Evolutionary conservation across 2,888 invertebrate species (phyloP).

Genomic region (Schizotus pectinicornis): DNA sequence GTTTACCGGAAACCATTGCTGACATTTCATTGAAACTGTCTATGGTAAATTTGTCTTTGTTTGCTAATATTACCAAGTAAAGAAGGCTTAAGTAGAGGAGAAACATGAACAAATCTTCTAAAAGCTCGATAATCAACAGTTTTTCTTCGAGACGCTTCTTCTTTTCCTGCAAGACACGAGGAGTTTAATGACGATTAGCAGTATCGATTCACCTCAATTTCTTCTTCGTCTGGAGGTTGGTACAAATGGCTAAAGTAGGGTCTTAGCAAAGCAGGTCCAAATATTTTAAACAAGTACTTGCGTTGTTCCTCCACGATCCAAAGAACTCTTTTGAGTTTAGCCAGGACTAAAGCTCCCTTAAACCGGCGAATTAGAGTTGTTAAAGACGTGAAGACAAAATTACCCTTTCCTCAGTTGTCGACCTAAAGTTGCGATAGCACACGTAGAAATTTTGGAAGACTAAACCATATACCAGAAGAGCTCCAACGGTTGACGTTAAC

Average conservation of each 20-base stretch:
- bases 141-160: neutral
- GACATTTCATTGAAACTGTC: slow-evolving; percentile 36
- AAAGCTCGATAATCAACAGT: slow-evolving; percentile 1
- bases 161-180: slow-evolving; percentile 3
- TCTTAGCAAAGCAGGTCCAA: slow-evolving; percentile 36
- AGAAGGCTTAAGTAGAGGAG: slow-evolving; percentile 41
- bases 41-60: slow-evolving; percentile 36
- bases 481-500: slow-evolving; percentile 34
- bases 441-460: slow-evolving; percentile 38
- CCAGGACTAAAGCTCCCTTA: neutral
- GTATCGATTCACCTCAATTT: neutral
- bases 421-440: neutral
- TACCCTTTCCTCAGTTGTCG: neutral
- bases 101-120: slow-evolving; percentile 45
- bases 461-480: slow-evolving; percentile 36
- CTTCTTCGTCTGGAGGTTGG: slow-evolving; percentile 9
- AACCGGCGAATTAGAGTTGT: neutral
- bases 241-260: slow-evolving; percentile 41
- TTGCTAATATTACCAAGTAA: slow-evolving; percentile 41
- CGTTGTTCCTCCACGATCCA: slow-evolving; percentile 36
- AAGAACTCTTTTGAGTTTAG: neutral
- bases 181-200: neutral
- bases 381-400: neutral
- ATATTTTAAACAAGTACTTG: slow-evolving; percentile 33
- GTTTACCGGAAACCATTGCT: slow-evolving; percentile 4